Evolutionary conservation across 2,113 vertebrate genomes (phyloP).

Genomic region (Pristiophorus japonicus): DNA sequence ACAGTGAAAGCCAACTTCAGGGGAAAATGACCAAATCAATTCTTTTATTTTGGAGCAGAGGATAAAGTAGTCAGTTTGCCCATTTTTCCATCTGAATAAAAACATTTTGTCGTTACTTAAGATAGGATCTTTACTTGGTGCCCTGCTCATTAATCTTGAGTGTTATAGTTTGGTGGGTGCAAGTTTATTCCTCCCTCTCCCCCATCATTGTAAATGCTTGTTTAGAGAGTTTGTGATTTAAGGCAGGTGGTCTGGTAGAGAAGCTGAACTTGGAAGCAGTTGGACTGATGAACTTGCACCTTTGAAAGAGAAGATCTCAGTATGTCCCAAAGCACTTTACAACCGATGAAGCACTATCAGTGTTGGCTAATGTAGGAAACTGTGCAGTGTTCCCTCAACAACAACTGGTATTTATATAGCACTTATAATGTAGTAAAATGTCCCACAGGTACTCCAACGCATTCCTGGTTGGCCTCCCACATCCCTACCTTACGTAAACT

Average conservation of each 20-base stretch:
- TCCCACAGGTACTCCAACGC: no score
- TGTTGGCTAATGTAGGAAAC: no score
- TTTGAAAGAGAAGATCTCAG: no score
- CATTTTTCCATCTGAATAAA: background rate
- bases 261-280: background rate
- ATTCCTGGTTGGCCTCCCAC: no score
- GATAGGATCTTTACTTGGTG: background rate
- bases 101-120: background rate
- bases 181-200: background rate
- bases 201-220: background rate
- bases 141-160: background rate
- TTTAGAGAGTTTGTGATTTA: background rate
- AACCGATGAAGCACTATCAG: no score
- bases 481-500: no score
- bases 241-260: background rate
- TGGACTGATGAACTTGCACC: no score
- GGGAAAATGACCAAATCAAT: background rate
- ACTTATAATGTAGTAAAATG: no score
- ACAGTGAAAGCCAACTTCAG: background rate
- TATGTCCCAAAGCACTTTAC: no score
- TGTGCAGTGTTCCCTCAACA: no score
- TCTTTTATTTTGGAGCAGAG: background rate
- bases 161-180: background rate
- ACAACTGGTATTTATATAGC: no score
- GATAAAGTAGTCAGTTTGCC: background rate